phyloP scores from a whole-genome alignment of 2,797 vertebrate species.

The Platyrinchus mystaceus region DNA sequence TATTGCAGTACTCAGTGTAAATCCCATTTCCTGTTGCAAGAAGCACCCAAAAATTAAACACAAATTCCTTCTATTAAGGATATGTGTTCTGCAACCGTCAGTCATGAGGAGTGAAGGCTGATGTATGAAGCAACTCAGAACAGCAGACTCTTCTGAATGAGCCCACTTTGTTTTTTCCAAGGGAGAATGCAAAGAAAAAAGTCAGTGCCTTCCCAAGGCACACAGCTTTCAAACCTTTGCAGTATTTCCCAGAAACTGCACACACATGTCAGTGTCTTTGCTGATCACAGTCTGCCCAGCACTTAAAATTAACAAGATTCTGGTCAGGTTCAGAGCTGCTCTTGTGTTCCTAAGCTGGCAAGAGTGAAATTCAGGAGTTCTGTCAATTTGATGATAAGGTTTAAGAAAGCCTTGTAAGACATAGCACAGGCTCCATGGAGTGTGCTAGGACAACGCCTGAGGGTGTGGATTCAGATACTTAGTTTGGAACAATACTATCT shows the following conservation, averaged over 20 bases:
- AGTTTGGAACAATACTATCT: background rate
- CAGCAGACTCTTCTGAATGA: background rate
- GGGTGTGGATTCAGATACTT: background rate
- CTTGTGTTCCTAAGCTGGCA: background rate
- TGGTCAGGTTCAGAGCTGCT: background rate
- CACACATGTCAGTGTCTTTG: background rate
- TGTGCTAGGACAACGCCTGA: background rate
- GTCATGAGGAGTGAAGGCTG: rapidly evolving
- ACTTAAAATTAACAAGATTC: slow-evolving; percentile 7
- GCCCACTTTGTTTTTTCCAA: background rate
- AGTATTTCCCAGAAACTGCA: background rate
- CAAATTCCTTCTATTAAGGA: background rate
- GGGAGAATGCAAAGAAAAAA: background rate
- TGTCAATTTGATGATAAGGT: background rate
- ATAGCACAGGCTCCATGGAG: background rate
- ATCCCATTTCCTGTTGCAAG: background rate
- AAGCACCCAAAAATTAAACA: background rate
- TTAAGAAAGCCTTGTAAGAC: background rate
- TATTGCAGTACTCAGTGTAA: background rate
- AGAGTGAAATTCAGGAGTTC: background rate
- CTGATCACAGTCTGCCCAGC: background rate
- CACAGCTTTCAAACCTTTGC: background rate
- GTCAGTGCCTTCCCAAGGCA: background rate
- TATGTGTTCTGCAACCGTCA: background rate
- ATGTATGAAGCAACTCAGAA: background rate